phyloP scores from a whole-genome alignment of 2,113 vertebrate genomes.

The Enhydra lutris region DNA sequence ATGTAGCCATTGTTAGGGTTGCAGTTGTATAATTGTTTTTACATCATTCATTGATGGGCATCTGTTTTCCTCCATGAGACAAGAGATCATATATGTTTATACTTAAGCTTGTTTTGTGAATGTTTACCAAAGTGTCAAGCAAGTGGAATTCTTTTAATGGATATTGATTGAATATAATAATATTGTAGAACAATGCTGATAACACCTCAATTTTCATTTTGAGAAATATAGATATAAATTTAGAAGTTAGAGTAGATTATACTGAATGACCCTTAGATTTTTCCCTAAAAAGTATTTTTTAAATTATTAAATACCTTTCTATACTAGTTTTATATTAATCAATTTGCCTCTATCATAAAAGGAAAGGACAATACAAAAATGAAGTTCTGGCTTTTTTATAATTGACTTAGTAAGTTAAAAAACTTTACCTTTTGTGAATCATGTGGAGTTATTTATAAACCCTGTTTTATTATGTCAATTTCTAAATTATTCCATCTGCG shows the following conservation, averaged over 20 bases:
- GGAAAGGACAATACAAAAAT: not conserved
- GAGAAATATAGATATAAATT: not conserved
- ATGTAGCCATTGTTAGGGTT: not conserved
- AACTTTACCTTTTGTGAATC: not conserved
- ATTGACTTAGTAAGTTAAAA: slow-evolving; percentile 11
- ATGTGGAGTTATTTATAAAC: not conserved
- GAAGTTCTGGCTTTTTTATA: not conserved
- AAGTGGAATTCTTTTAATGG: not conserved
- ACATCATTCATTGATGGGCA: not conserved
- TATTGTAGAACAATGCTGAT: not conserved
- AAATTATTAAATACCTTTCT: not conserved
- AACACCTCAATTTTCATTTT: not conserved
- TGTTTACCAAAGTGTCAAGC: not conserved
- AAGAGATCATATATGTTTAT: not conserved
- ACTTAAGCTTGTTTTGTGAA: not conserved
- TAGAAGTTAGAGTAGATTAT: not conserved
- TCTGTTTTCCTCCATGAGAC: not conserved
- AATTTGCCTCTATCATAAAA: not conserved
- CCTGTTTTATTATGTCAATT: slow-evolving; percentile 6
- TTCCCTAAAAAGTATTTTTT: not conserved
- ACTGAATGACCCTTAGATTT: not conserved
- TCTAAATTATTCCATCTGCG: slow-evolving; percentile 15
- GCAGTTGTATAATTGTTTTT: not conserved
- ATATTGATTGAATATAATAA: not conserved
- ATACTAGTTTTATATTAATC: not conserved